A percentile compares a stretch with the other conserved stretches of the same genome.
Conservation (phyloP, 1,140 invertebrate species). For the Leptonema lineaticorne region DNA sequence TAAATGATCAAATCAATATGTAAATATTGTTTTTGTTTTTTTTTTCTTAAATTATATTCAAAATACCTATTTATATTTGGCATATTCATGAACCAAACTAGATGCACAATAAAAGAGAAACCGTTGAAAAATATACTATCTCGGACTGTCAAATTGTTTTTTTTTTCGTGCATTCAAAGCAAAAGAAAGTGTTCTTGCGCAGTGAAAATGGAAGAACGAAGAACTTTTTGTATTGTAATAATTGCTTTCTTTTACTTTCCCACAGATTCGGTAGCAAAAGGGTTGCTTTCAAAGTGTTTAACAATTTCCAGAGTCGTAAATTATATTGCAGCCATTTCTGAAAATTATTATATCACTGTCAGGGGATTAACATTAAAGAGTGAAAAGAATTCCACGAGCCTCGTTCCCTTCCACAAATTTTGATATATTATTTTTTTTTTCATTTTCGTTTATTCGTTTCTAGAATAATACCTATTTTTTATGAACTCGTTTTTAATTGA, state of each 20-base stretch:
- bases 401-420: too few relatives aligned
- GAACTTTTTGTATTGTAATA: neutral
- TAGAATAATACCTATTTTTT: too few relatives aligned
- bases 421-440: too few relatives aligned
- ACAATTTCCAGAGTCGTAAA: conserved; percentile 19
- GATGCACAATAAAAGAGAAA: neutral
- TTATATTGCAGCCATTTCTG: conserved; percentile 5
- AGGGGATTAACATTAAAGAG: conserved; percentile 12
- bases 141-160: neutral
- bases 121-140: neutral
- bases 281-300: neutral
- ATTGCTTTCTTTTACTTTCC: conserved; percentile 28
- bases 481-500: too few relatives aligned
- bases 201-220: neutral
- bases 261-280: conserved; percentile 25
- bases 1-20: too few relatives aligned
- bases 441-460: neutral
- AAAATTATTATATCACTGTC: neutral
- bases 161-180: neutral
- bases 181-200: neutral
- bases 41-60: too few relatives aligned
- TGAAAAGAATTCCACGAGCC: neutral
- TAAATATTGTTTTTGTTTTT: too few relatives aligned
- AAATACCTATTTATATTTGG: too few relatives aligned
- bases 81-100: too few relatives aligned